Base-by-base conservation (phyloP, 1,140 invertebrate genomes). In the Eriocheir sinensis region DNA sequence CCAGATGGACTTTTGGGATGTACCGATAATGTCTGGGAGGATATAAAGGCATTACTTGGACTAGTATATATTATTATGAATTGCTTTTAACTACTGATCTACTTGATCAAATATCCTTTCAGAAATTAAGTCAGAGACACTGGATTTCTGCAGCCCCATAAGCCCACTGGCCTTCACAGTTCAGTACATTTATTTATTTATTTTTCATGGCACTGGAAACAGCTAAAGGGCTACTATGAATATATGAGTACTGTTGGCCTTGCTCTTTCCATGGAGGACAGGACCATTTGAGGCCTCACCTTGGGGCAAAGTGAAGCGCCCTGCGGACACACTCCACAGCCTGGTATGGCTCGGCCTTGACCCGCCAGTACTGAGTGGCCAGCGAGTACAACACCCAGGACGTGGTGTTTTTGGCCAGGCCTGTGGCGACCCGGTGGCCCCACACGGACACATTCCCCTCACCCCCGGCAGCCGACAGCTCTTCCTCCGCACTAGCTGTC, bases 361-460 rank as follows among this genome's bases (percentile, higher is more conserved):
- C 98, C 89, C 98, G 97, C 98, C 98, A 99, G 97, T 98, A 99
- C 93, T 99, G 97, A 27, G 98, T 98, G 81, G 98, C 98, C 96
- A 99, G 97, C 96, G 98, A 98, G 96, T 98, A 98, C 96, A 98
- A 97, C 32, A 98, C 97, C 98, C 98, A 99, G 0, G 98, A 98
- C 0, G 98, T 98, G 81, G 97, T 97, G 96, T 99, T 98, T 96
- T 97, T 97, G 92, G 97, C 96, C 15, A 99, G 97, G 30, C 97
- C 97, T 93, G 97, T 97, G 38, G 97, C 97, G 91, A 98, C 97
- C 96, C 97, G 97, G 96, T 97, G 97, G 27, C 97, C 98, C 97
- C 98, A 98, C 96, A 97, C 97, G 95, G 97, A 97, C 86, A 97
- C 97, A 96, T 97, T 98, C 96, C 97, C 98, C 95, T 97, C 97